Conservation (phyloP, 2,113 vertebrate species). For the Rissa tridactyla region DNA sequence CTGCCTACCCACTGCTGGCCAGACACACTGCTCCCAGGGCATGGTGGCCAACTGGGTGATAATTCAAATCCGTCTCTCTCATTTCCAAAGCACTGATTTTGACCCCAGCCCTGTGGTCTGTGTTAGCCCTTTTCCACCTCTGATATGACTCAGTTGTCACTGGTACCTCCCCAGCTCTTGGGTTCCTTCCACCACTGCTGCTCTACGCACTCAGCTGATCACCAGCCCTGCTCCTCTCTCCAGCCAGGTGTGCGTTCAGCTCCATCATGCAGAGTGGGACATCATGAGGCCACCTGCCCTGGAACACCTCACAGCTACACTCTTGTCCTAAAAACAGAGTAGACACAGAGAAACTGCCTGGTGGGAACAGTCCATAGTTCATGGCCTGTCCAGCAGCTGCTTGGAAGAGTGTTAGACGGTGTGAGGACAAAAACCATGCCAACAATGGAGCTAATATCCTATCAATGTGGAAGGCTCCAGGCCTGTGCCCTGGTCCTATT, state of each 20-base stretch:
- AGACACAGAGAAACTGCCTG: background rate
- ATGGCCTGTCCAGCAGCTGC: background rate
- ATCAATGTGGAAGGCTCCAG: background rate
- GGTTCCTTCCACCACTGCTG: background rate
- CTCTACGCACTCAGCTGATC: rapidly evolving
- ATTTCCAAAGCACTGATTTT: background rate
- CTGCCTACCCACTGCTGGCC: background rate
- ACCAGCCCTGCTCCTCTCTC: background rate
- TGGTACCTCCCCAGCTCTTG: background rate
- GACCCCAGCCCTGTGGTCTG: background rate
- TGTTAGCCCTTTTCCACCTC: background rate
- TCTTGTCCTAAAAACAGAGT: background rate
- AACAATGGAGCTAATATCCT: background rate
- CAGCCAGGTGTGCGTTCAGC: background rate
- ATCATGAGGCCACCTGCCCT: background rate
- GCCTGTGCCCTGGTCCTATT: background rate
- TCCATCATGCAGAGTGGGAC: rapidly evolving
- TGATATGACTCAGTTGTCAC: background rate
- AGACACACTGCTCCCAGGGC: background rate
- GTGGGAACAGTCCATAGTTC: background rate
- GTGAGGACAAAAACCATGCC: background rate
- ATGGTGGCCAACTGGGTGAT: background rate
- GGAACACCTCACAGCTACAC: background rate
- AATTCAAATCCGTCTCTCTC: background rate
- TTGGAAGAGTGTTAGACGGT: background rate